These are phyloP conservation scores for Bactericera cockerelli DNA, from an alignment of 1,140 invertebrate genomes.

Conservation along the genomic window DNA sequence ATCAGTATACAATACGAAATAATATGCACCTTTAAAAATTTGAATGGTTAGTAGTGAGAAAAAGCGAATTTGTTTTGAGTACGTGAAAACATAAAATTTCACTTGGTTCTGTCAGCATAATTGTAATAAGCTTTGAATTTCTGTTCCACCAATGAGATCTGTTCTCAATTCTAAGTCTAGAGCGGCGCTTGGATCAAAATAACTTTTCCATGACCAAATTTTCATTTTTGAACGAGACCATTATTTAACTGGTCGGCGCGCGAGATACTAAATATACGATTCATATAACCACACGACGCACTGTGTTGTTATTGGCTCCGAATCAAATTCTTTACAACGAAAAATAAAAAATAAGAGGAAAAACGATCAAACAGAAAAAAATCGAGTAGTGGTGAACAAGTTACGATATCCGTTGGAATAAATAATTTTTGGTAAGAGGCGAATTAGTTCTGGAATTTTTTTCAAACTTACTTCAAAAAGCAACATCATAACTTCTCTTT, in stretches of 20 bases:
- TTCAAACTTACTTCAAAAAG: too few species aligned
- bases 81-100: too few species aligned
- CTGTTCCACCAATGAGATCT: background rate
- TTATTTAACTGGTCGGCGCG: background rate
- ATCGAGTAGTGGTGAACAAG: slow-evolving; percentile 7
- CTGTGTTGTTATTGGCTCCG: slow-evolving; percentile 3
- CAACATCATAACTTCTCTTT: too few species aligned
- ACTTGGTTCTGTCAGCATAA: too few species aligned
- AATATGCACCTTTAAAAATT: too few species aligned
- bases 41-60: too few species aligned
- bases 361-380: slow-evolving; percentile 4
- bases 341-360: background rate
- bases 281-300: background rate
- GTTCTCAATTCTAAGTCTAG: background rate
- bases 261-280: background rate
- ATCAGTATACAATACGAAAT: too few species aligned
- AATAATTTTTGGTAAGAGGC: background rate
- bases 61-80: too few species aligned
- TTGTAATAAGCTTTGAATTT: too few species aligned
- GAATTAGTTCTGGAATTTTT: background rate
- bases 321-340: background rate
- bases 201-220: background rate
- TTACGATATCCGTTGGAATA: slow-evolving; percentile 5
- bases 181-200: background rate
- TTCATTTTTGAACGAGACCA: background rate